Percentiles rank a stretch among this genome's conserved stretches.
These are phyloP conservation scores for Drosophila borealis DNA, from an alignment of 2,888 invertebrate genomes.

Conservation along the genomic window DNA sequence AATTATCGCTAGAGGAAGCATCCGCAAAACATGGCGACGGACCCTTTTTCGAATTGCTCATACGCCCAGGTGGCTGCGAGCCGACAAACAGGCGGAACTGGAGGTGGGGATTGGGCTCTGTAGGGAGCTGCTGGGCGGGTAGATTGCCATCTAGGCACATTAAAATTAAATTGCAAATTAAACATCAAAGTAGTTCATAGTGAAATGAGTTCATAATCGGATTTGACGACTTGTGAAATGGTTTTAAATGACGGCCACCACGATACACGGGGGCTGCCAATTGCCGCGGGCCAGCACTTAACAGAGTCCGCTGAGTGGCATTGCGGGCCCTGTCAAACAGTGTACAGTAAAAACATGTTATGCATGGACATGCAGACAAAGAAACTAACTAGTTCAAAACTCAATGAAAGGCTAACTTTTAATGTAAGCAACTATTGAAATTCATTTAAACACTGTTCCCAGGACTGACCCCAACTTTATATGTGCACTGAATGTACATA, in stretches of 20 bases:
- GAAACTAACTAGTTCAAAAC: conserved; percentile 4
- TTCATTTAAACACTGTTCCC: no score
- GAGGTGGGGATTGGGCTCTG: not conserved
- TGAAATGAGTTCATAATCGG: conserved; percentile 80
- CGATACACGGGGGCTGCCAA: conserved; percentile 6
- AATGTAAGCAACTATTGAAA: no score
- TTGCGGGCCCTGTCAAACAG: not conserved
- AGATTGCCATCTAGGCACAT: conserved; percentile 53
- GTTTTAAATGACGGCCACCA: conserved; percentile 63
- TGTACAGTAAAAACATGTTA: conserved; percentile 8
- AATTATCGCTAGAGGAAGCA: conserved; percentile 66
- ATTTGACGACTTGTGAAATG: conserved; percentile 80
- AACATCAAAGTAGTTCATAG: conserved; percentile 78
- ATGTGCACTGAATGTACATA: no score
- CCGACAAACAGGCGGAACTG: conserved; percentile 6
- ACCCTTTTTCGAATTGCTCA: conserved; percentile 67
- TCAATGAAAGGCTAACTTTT: not conserved
- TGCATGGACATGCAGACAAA: conserved; percentile 23
- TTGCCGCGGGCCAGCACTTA: conserved; percentile 13
- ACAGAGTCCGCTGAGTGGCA: not conserved
- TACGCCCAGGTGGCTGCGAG: conserved; percentile 68
- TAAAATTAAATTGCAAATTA: conserved; percentile 80
- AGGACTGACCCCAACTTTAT: not conserved
- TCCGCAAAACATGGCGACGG: conserved; percentile 20
- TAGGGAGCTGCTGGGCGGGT: not conserved